These are phyloP conservation scores for Apamea anceps DNA, from an alignment of 2,888 invertebrate genomes.

Conservation along the genomic window DNA sequence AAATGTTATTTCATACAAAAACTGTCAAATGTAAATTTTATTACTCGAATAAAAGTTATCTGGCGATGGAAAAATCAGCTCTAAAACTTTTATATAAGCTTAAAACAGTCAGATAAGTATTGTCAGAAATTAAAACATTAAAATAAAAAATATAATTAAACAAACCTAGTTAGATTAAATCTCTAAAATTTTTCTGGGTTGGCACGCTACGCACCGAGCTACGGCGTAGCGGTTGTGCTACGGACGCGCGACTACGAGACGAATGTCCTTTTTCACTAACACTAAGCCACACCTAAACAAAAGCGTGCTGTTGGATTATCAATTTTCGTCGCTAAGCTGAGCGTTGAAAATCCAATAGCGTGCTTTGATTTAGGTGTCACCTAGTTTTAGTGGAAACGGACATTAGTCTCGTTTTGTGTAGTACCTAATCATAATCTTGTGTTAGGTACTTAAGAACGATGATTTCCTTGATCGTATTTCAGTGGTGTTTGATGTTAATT, in stretches of 20 bases:
- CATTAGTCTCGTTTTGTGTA: neutral
- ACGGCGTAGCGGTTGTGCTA: constrained; percentile 38
- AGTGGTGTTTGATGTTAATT: neutral
- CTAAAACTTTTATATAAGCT: neutral
- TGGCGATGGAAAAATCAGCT: too few relatives aligned
- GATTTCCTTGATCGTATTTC: neutral
- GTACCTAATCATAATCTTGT: neutral
- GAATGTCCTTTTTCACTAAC: neutral
- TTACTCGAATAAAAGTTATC: too few relatives aligned
- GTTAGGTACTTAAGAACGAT: too few relatives aligned
- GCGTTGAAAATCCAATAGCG: neutral
- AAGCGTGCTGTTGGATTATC: neutral
- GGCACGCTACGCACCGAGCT: constrained; percentile 29
- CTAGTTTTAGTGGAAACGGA: neutral
- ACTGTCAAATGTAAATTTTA: too few relatives aligned
- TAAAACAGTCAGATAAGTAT: constrained; percentile 8
- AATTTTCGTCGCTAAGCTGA: neutral
- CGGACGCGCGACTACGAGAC: neutral
- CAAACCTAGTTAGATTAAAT: constrained; percentile 15
- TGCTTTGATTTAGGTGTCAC: neutral
- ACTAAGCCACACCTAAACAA: neutral
- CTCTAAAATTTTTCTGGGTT: neutral
- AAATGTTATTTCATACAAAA: too few relatives aligned
- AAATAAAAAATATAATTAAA: neutral
- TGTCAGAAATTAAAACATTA: constrained; percentile 6